Conservation (phyloP, 2,797 vertebrate species). For the Tenualosa thibaudeaui region DNA sequence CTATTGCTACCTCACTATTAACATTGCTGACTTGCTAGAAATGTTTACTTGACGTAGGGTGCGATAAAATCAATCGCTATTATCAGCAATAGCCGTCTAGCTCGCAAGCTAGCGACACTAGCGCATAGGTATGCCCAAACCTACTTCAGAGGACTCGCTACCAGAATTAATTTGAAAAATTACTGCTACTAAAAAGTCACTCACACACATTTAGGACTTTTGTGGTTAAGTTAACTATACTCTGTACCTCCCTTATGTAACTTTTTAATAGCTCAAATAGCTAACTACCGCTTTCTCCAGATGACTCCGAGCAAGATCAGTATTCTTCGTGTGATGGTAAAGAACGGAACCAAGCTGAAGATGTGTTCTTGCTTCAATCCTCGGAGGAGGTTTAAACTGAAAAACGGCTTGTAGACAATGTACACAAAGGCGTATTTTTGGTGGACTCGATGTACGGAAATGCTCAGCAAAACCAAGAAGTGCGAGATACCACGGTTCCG, state of each 20-base stretch:
- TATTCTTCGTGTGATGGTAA: slow-evolving; percentile 98
- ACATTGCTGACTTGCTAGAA: too few relatives aligned
- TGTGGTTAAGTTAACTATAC: neutral
- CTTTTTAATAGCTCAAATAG: neutral
- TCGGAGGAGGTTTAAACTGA: slow-evolving; percentile 93
- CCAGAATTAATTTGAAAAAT: neutral
- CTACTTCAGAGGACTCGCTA: neutral
- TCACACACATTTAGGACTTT: neutral
- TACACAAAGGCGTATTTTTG: slow-evolving; percentile 94
- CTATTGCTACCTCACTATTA: neutral
- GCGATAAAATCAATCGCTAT: neutral
- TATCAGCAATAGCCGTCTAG: neutral
- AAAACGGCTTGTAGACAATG: slow-evolving; percentile 97
- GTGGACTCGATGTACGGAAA: slow-evolving; percentile 96
- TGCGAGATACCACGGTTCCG: slow-evolving; percentile 95
- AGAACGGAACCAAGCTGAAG: slow-evolving; percentile 97
- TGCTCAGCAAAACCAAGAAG: slow-evolving; percentile 95
- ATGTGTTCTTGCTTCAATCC: slow-evolving; percentile 95
- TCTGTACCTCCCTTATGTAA: neutral
- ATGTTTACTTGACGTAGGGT: neutral
- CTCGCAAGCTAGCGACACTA: neutral
- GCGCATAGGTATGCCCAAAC: neutral
- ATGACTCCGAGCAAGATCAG: slow-evolving; percentile 93
- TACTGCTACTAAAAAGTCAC: neutral
- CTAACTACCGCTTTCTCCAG: slow-evolving; percentile 92